Evolutionary conservation across 2,113 vertebrate genomes (phyloP), one percentile per base, ranked within the genome.

Genomic region (Dascyllus trimaculatus): DNA sequence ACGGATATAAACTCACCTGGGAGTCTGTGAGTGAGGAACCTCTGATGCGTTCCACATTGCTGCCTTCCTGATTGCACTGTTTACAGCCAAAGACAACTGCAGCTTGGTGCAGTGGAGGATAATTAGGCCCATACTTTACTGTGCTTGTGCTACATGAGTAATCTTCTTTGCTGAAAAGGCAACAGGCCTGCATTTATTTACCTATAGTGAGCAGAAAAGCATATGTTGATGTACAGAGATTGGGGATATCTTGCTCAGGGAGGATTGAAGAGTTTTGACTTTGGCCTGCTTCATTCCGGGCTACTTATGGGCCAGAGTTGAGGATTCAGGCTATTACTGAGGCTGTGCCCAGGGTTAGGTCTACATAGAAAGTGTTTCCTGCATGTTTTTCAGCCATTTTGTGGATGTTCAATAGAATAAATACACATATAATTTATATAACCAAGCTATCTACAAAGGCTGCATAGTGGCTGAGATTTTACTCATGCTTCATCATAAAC

Each of bases 1-100:
- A 76, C 63, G 69, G 68, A 88, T 56, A 85, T 63, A 59, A 82
- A 83, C 72, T 86, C 87, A 91, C 88, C 49, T 87, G 91, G 92
- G 91, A 90, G 73, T 81, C 64, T 80, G 68, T 66, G 73, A 87
- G 62, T 77, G 83, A 89, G 80, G 52, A 86, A 75, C 60, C 80
- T 81, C 65, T 78, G 76, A 85, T 82, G 75, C 22, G 84, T 91
- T 91, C 86, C 86, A 85, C 86, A 78, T 81, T 87, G 82, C 84
- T 86, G 89, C 86, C 71, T 88, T 70, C 68, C 67, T 91, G 88
- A 93, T 89, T 82, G 85, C 87, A 80, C 82, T 90, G 90, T 91
- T 91, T 89, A 88, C 86, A 91, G 86, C 64, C 75, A 88, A 89
- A 88, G 85, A 88, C 87, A 87, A 88, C 84, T 89, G 80, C 83